Conservation (phyloP, 2,113 vertebrate species). For the Lepus timidus region DNA sequence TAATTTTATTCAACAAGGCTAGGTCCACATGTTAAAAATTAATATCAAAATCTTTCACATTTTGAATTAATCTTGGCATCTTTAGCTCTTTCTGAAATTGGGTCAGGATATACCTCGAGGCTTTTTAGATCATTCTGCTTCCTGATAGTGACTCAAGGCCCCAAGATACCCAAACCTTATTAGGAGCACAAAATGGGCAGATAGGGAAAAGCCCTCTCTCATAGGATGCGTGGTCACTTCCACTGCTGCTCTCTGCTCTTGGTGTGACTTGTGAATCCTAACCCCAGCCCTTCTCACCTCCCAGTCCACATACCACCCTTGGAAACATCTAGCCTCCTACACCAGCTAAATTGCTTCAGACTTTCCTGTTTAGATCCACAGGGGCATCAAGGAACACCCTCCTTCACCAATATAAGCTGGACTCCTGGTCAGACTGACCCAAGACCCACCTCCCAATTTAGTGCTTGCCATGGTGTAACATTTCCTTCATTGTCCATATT, state of each 20-base stretch:
- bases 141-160: constrained; percentile 14
- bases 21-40: constrained; percentile 18
- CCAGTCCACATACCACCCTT: accelerated
- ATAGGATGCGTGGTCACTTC: not conserved
- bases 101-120: constrained; percentile 35
- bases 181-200: not conserved
- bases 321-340: not conserved
- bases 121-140: not conserved
- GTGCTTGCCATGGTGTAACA: not conserved
- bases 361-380: not conserved
- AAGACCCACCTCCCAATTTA: not conserved
- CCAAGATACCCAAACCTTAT: not conserved
- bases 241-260: not conserved
- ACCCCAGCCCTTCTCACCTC: not conserved
- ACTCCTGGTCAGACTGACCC: not conserved
- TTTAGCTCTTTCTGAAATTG: constrained; percentile 22
- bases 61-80: constrained; percentile 16
- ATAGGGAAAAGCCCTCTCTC: not conserved
- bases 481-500: not conserved
- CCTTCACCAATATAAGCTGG: not conserved
- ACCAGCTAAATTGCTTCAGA: not conserved
- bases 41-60: not conserved
- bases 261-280: not conserved
- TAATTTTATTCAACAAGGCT: constrained; percentile 43
- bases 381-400: not conserved